A percentile compares a stretch with the other conserved stretches of the same genome.
These are phyloP conservation scores for Oscheius sp. DNA, from an alignment of 2,888 invertebrate species.

Conservation along the genomic window DNA sequence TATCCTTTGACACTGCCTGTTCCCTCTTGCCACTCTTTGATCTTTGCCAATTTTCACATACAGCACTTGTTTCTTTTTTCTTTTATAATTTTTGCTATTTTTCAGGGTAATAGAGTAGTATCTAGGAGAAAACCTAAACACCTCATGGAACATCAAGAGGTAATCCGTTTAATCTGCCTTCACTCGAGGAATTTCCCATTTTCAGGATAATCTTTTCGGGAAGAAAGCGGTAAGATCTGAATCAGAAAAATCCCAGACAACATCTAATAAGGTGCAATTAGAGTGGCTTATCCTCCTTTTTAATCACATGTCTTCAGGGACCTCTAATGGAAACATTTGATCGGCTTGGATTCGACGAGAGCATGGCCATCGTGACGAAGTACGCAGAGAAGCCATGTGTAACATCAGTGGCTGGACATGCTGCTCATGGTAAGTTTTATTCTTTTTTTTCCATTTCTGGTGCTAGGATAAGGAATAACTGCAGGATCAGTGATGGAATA, in stretches of 20 bases:
- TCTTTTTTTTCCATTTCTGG: neutral
- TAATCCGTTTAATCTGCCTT: neutral
- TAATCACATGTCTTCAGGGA: neutral
- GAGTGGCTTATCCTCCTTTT: slow-evolving; percentile 1
- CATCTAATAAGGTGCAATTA: neutral
- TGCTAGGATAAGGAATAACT: too few relatives aligned
- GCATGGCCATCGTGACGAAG: neutral
- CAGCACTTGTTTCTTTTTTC: neutral
- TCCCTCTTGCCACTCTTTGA: neutral
- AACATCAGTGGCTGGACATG: slow-evolving; percentile 17
- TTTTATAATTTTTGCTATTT: neutral
- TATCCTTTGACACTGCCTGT: too few relatives aligned
- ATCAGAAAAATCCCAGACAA: neutral
- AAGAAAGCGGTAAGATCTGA: neutral
- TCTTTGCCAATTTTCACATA: neutral
- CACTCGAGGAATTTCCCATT: neutral
- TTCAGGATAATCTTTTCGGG: slow-evolving; percentile 13
- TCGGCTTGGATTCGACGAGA: neutral
- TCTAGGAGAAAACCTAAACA: slow-evolving; percentile 22
- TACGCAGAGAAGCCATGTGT: slow-evolving; percentile 20
- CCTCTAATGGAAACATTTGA: slow-evolving; percentile 14
- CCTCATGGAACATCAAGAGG: slow-evolving; percentile 13
- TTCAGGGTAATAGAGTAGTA: slow-evolving; percentile 35
- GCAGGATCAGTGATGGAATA: too few relatives aligned
- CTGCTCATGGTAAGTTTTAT: slow-evolving; percentile 12